Evolutionary conservation across 1,140 invertebrate genomes (phyloP).

Genomic region (Spodoptera litura): DNA sequence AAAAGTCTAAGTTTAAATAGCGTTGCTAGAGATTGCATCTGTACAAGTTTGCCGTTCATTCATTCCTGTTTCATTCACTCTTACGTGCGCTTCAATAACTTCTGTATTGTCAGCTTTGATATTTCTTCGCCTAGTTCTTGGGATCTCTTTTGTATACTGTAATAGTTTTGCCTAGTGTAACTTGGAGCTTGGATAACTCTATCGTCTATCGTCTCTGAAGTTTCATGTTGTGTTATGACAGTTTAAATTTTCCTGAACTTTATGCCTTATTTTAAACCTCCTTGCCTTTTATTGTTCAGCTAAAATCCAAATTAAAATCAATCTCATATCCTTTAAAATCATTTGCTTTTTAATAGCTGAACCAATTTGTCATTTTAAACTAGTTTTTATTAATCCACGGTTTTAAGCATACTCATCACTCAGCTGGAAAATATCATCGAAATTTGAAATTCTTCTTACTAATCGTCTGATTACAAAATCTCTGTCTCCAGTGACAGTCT

Average conservation of each 20-base stretch:
- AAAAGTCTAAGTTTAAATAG: slow-evolving; percentile 38
- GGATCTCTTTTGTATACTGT: slow-evolving; percentile 2
- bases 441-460: background rate
- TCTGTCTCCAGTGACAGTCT: background rate
- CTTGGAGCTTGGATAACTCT: background rate
- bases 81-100: slow-evolving; percentile 32
- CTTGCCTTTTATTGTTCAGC: no score
- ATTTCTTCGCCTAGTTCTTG: slow-evolving; percentile 1
- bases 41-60: slow-evolving; percentile 27
- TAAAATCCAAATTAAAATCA: no score
- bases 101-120: slow-evolving; percentile 31
- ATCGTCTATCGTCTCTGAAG: no score
- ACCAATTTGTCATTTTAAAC: no score
- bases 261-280: no score
- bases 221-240: no score
- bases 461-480: background rate
- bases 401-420: no score
- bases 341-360: no score
- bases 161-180: slow-evolving; percentile 9
- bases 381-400: no score
- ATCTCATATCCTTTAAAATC: no score
- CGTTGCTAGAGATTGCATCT: slow-evolving; percentile 35
- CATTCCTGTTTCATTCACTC: slow-evolving; percentile 12
- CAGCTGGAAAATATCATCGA: no score
- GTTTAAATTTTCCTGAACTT: no score